Percentiles rank a stretch among this genome's conserved stretches.
Evolutionary conservation across 2,888 invertebrate species (phyloP).

Genomic region (Zaprionus lineosus): DNA sequence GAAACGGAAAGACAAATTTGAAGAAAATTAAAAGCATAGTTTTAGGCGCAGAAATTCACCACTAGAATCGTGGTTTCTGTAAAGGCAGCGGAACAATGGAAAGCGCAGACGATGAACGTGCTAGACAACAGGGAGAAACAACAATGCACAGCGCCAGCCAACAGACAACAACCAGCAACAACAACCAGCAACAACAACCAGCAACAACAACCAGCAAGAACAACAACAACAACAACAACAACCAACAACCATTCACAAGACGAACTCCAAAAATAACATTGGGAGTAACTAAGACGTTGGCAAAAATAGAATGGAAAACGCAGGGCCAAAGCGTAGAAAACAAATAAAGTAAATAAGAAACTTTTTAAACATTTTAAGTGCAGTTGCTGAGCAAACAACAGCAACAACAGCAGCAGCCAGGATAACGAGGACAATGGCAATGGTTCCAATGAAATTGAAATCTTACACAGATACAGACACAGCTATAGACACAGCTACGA

Average conservation of each 20-base stretch:
- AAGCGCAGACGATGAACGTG: neutral
- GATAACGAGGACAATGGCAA: conserved; percentile 38
- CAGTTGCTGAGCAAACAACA: conserved; percentile 43
- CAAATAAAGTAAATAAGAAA: conserved; percentile 56
- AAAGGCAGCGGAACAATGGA: conserved; percentile 23
- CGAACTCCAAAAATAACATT: conserved; percentile 17
- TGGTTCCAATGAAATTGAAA: conserved; percentile 69
- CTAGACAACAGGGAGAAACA: neutral
- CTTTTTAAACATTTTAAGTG: conserved; percentile 72
- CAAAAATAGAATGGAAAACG: conserved; percentile 52
- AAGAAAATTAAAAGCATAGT: conserved; percentile 47
- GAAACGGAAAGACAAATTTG: conserved; percentile 46
- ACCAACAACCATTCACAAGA: neutral
- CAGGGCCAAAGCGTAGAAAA: conserved; percentile 31
- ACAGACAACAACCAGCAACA: neutral
- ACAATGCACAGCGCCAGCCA: too few relatives aligned
- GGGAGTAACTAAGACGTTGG: conserved; percentile 33
- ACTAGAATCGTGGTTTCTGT: conserved; percentile 3
- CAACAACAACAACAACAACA: conserved; percentile 10
- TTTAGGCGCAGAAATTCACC: conserved; percentile 28
- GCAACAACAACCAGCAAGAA: neutral
- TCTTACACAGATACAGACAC: conserved; percentile 44
- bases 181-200: neutral
- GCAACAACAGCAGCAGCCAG: conserved; percentile 2
- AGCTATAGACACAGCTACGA: too few relatives aligned